phyloP scores from a whole-genome alignment of 2,888 invertebrate genomes.

The Hirtodrosophila confusa region DNA sequence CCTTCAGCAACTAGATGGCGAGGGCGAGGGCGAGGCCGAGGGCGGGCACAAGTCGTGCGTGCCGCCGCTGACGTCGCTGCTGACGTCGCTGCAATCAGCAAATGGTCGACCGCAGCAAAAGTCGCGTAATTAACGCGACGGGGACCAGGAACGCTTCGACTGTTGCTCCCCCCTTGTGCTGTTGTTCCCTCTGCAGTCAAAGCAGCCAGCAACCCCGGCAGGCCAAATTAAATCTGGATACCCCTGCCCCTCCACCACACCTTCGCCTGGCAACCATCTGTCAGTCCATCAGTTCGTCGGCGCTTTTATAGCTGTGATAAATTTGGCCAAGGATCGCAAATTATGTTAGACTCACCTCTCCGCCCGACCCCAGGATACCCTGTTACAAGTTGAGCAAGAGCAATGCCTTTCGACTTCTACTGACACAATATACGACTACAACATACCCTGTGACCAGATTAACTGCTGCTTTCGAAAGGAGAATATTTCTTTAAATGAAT shows the following conservation, averaged over 20 bases:
- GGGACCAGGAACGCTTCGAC: constrained; percentile 12
- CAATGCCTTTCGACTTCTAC: no score
- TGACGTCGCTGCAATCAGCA: constrained; percentile 64
- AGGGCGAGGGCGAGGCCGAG: no score
- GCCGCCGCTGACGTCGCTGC: constrained; percentile 43
- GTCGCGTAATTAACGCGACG: constrained; percentile 75
- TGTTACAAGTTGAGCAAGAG: no score
- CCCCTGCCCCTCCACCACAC: not conserved
- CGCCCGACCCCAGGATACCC: no score
- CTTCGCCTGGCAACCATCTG: not conserved
- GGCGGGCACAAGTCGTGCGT: constrained; percentile 61
- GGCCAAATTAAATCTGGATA: constrained; percentile 28
- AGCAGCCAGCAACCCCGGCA: not conserved
- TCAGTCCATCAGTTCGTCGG: constrained; percentile 23
- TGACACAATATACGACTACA: no score
- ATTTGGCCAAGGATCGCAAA: constrained; percentile 39
- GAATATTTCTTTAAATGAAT: no score
- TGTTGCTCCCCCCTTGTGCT: not conserved
- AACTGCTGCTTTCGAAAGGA: no score
- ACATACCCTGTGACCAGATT: no score
- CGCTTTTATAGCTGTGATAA: constrained; percentile 42
- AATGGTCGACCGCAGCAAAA: constrained; percentile 76
- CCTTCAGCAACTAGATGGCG: no score
- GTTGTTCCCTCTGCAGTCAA: not conserved
- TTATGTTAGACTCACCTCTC: not conserved